Conservation (phyloP, 2,888 invertebrate species). For the Synanthedon formicaeformis region DNA sequence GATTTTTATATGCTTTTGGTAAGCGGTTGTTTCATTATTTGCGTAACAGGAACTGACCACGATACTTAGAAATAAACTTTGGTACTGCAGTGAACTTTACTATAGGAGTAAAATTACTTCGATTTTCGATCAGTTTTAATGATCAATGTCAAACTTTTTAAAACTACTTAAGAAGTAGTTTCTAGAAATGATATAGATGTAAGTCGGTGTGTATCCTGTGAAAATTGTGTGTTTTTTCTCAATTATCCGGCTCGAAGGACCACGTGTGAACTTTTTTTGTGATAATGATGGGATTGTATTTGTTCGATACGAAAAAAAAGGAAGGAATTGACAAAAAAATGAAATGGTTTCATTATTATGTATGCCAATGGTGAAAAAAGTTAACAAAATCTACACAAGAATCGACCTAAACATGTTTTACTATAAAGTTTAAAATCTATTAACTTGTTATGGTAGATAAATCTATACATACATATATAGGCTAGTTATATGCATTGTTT, state of each 20-base stretch:
- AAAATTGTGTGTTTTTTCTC: not conserved
- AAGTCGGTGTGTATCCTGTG: too few relatives aligned
- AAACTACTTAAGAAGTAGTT: not conserved
- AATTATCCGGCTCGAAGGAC: constrained; percentile 5
- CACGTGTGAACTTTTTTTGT: not conserved
- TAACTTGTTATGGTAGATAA: not conserved
- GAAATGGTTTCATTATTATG: not conserved
- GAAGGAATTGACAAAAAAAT: not conserved
- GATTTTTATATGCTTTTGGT: too few relatives aligned
- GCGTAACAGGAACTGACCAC: too few relatives aligned
- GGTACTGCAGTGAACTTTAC: too few relatives aligned
- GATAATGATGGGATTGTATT: not conserved
- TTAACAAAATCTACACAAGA: not conserved
- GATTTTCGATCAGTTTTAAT: too few relatives aligned
- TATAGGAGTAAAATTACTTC: too few relatives aligned
- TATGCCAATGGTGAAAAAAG: not conserved
- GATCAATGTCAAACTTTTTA: too few relatives aligned
- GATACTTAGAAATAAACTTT: too few relatives aligned
- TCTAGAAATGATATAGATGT: too few relatives aligned
- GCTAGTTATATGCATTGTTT: constrained; percentile 53
- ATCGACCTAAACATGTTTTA: not conserved
- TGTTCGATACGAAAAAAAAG: not conserved
- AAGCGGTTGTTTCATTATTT: too few relatives aligned
- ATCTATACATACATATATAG: constrained; percentile 11
- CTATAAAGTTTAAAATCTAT: not conserved